Evolutionary conservation across 30 jellyfish, hydroid and myxozoan genomes (phyloP).

Genomic region (Nemopilema nomurai): DNA sequence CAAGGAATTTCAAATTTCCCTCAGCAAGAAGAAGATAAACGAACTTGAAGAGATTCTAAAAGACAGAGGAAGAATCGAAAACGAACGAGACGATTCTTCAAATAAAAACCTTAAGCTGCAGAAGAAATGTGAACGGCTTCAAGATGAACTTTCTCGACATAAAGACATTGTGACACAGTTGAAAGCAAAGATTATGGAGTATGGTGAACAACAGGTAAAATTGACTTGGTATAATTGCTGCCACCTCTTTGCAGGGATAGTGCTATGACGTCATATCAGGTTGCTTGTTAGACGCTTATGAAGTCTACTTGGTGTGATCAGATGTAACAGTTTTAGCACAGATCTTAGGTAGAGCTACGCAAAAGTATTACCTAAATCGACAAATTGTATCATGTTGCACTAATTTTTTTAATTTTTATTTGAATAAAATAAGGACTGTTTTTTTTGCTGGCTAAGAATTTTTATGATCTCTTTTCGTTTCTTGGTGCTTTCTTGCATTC

Average conservation of each 20-base stretch:
- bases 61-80: slow-evolving; percentile 66
- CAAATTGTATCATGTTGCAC: too few species aligned
- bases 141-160: slow-evolving; percentile 50
- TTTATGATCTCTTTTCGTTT: too few species aligned
- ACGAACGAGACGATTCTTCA: slow-evolving; percentile 67
- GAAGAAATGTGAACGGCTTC: slow-evolving; percentile 65
- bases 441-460: too few species aligned
- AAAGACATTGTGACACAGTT: slow-evolving; percentile 53
- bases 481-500: background rate
- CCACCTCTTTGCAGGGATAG: background rate
- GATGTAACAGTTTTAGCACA: too few species aligned
- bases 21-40: slow-evolving; percentile 59
- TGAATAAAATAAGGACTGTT: too few species aligned
- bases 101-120: slow-evolving; percentile 50
- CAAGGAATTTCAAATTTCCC: slow-evolving; percentile 62
- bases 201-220: slow-evolving; percentile 68
- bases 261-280: too few species aligned
- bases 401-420: too few species aligned
- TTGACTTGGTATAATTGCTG: background rate
- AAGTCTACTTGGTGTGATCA: too few species aligned
- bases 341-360: too few species aligned
- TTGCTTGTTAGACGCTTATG: too few species aligned
- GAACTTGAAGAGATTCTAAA: slow-evolving; percentile 68
- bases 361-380: too few species aligned
- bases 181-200: slow-evolving; percentile 55